Conservation (phyloP, 2,888 invertebrate species). For the Agrotis puta region DNA sequence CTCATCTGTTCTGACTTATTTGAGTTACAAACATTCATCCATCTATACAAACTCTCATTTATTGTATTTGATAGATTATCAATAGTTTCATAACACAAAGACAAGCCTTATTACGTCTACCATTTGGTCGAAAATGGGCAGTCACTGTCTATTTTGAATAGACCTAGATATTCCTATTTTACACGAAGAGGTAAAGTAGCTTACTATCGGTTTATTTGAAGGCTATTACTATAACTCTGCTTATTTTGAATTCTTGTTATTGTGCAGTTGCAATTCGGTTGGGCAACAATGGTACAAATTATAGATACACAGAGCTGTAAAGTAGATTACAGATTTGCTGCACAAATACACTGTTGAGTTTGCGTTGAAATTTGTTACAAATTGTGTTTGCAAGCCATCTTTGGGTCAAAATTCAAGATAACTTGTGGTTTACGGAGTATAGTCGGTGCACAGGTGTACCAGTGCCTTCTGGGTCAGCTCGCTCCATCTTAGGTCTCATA, state of each 20-base stretch:
- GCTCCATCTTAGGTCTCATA: too few species aligned
- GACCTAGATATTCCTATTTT: background rate
- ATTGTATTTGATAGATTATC: too few species aligned
- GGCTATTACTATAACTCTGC: background rate
- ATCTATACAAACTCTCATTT: too few species aligned
- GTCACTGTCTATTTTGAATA: background rate
- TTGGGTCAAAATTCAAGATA: background rate
- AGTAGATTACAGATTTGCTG: background rate
- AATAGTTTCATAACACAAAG: background rate
- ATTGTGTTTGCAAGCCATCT: background rate
- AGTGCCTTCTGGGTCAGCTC: too few species aligned
- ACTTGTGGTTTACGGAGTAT: too few species aligned
- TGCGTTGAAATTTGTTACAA: background rate
- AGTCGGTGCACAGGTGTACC: too few species aligned
- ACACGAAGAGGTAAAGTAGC: background rate
- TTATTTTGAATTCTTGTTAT: constrained; percentile 1
- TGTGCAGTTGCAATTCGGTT: background rate
- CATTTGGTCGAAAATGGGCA: background rate
- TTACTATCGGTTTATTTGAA: background rate
- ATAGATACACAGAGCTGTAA: background rate
- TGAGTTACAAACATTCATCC: too few species aligned
- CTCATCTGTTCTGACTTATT: too few species aligned
- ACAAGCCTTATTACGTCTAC: background rate
- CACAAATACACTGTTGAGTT: background rate
- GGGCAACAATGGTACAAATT: background rate